Percentiles rank a stretch among this genome's conserved stretches.
These are phyloP conservation scores for Pseudoatta argentina DNA, from an alignment of 1,140 invertebrate species.

Conservation along the genomic window DNA sequence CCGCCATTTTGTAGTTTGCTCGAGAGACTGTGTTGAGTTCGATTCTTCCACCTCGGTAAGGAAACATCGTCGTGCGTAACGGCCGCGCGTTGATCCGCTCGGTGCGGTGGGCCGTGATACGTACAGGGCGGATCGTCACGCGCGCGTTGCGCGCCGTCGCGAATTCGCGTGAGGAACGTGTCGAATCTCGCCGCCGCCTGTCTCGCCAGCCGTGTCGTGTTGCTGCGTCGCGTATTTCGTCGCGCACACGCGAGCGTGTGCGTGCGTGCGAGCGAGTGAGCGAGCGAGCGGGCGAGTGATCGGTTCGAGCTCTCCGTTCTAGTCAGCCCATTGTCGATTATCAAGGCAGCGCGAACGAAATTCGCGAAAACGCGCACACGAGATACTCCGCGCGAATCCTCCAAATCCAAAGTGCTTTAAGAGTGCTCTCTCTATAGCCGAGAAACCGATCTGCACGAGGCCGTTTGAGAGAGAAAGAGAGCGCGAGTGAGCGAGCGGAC, in stretches of 20 bases:
- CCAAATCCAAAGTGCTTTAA: slow-evolving; percentile 4
- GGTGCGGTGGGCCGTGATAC: slow-evolving; percentile 38
- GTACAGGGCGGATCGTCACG: slow-evolving; percentile 57
- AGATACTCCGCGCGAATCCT: slow-evolving; percentile 13
- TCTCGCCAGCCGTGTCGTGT: slow-evolving; percentile 41
- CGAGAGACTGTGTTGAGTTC: slow-evolving; percentile 89
- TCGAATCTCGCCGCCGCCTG: slow-evolving; percentile 43
- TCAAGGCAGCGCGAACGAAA: not conserved
- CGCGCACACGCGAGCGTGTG: slow-evolving; percentile 52
- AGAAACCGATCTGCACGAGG: slow-evolving; percentile 58
- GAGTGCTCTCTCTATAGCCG: slow-evolving; percentile 3
- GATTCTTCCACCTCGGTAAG: slow-evolving; percentile 85
- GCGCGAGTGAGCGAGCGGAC: not conserved
- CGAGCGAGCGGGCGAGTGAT: not conserved
- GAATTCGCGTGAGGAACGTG: slow-evolving; percentile 40
- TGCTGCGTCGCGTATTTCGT: slow-evolving; percentile 51
- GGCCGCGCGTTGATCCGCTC: slow-evolving; percentile 72
- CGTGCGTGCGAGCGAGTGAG: slow-evolving; percentile 7
- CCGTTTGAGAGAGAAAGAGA: slow-evolving; percentile 5
- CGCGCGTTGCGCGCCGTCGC: slow-evolving; percentile 39
- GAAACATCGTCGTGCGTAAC: slow-evolving; percentile 73
- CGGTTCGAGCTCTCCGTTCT: not conserved
- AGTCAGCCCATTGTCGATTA: slow-evolving; percentile 11
- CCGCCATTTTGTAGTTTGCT: slow-evolving; percentile 90
- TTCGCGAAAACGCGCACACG: slow-evolving; percentile 7